These are phyloP conservation scores for Coilia nasus DNA, from an alignment of 2,797 vertebrate species.

Conservation along the genomic window DNA sequence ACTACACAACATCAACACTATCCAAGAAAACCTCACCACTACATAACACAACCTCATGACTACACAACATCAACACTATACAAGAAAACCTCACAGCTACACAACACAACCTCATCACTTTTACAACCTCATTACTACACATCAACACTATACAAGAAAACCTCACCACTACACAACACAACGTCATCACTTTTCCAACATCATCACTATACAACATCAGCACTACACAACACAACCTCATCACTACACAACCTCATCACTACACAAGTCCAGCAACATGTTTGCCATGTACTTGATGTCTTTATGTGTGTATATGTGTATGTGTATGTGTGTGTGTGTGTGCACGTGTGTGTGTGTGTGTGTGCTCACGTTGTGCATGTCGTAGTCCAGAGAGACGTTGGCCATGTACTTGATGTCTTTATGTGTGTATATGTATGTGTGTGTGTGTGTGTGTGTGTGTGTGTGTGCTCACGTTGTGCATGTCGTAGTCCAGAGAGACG, in stretches of 20 bases:
- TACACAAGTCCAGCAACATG: slow-evolving; percentile 91
- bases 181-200: too few species aligned
- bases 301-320: slow-evolving; percentile 62
- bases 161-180: too few species aligned
- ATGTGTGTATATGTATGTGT: slow-evolving; percentile 10
- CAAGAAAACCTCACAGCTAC: too few species aligned
- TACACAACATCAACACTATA: too few species aligned
- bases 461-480: slow-evolving; percentile 82
- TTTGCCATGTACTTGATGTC: slow-evolving; percentile 91
- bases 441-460: neutral
- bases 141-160: too few species aligned
- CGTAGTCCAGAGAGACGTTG: slow-evolving; percentile 85
- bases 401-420: slow-evolving; percentile 94
- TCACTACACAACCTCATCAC: too few species aligned
- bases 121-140: too few species aligned
- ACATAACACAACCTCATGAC: too few species aligned
- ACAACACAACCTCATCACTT: neutral
- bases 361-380: neutral
- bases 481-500: slow-evolving; percentile 90
- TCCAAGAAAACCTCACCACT: too few species aligned
- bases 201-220: too few species aligned
- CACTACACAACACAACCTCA: too few species aligned
- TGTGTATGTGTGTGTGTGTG: neutral
- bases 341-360: slow-evolving; percentile 16
- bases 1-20: too few species aligned